Base-by-base conservation (phyloP, 1,140 invertebrate genomes). In the Calosoma granatense region DNA sequence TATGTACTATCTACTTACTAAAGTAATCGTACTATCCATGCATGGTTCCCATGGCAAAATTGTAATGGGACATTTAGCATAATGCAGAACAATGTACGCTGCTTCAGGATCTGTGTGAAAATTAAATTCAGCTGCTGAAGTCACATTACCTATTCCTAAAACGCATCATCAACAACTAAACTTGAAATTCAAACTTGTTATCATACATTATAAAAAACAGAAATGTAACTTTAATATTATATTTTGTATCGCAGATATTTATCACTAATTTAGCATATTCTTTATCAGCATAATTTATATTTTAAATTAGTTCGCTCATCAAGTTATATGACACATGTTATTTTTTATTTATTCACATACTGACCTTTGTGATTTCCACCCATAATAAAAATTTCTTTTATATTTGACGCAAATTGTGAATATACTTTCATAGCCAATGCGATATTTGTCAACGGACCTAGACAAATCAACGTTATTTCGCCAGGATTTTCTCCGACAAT, bases 71-170 rank as follows among this genome's bases (percentile, higher is more conserved):
- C 78, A 80, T 53, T 61, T 63, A 2, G 73, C 70, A 55, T 70
- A 76, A 9, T 72, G 70, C 1, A 91, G 67, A 12, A 88, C 79
- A 30, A 89, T 82, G 65, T 81, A 75, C 0, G 84, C 88, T 21
- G 87, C 86, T 74, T 92, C 88, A 0, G 88, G 87, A 72, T 92
- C 88, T 17, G 69, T 68, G 54, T 78, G 77, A 65, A 92, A 92
- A 72, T 92, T 92, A 64, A 87, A 90, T 70, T 92, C 90, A 6
- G 84, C 85, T 43, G 79, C 74, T 0, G 77, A 63, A 19, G 80
- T 80, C n/a, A 78, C 72, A 67, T 87, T 87, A 11, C 88, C 87
- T 57, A 80, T 73, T 19, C 78, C 85, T 81, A 61, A 58, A 64
- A 68, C 63, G 62, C 20, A 53, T 6, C 52, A 51, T 36, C 21